A percentile compares a stretch with the other conserved stretches of the same genome.
phyloP scores from a whole-genome alignment of 1,140 invertebrate genomes.

The Dufourea novaeangliae region DNA sequence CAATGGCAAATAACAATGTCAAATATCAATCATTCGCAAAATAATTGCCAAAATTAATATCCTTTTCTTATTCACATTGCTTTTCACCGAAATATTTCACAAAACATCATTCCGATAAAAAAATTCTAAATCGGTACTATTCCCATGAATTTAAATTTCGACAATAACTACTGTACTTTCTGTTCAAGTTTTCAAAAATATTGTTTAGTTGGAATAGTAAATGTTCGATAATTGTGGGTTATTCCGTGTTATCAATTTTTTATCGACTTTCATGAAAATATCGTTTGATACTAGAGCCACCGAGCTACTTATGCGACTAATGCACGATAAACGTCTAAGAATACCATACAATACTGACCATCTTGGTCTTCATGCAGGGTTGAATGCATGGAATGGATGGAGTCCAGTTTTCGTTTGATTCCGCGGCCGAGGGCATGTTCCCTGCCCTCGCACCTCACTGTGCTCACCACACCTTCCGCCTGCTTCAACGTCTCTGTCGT shows the following conservation, averaged over 20 bases:
- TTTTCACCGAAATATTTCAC: conserved; percentile 26
- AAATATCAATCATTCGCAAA: not conserved
- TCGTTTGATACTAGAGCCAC: conserved; percentile 26
- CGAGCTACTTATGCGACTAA: conserved; percentile 35
- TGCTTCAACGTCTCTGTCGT: conserved; percentile 79
- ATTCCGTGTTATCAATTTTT: not conserved
- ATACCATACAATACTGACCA: conserved; percentile 81
- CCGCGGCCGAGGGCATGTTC: conserved; percentile 79
- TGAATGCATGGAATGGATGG: conserved; percentile 82
- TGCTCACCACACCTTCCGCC: conserved; percentile 81
- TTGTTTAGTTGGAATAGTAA: too few species aligned
- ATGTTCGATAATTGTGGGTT: too few species aligned
- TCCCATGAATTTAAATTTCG: not conserved
- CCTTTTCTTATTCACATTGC: conserved; percentile 33
- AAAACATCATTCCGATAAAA: conserved; percentile 38
- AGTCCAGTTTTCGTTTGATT: conserved; percentile 82
- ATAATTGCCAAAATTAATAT: not conserved
- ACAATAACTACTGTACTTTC: not conserved
- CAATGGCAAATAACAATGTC: conserved; percentile 28
- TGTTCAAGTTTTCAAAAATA: too few species aligned
- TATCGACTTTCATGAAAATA: conserved; percentile 29
- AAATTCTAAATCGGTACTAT: conserved; percentile 23
- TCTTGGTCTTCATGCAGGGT: conserved; percentile 82
- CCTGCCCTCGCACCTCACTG: conserved; percentile 80
- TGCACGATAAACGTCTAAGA: conserved; percentile 70